Evolutionary conservation across 2,113 vertebrate genomes (phyloP).

Genomic region (Amphiprion percula): DNA sequence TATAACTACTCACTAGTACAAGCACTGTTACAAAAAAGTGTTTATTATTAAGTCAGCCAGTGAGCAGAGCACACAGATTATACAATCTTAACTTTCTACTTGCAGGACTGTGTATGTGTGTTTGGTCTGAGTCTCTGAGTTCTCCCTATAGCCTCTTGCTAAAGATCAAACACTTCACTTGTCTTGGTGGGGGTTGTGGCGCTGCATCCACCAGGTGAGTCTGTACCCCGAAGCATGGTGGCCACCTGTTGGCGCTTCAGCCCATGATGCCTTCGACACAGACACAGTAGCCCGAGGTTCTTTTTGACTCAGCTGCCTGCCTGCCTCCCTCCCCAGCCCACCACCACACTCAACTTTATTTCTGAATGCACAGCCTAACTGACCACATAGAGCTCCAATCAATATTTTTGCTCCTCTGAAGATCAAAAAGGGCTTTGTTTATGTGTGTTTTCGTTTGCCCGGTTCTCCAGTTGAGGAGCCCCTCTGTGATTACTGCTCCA

Average conservation of each 20-base stretch:
- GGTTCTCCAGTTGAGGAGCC: constrained; percentile 49
- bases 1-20: background rate
- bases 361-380: constrained; percentile 65
- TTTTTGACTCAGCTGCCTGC: constrained; percentile 40
- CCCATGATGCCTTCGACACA: constrained; percentile 53
- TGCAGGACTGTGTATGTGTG: constrained; percentile 41
- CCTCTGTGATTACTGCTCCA: constrained; percentile 55
- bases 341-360: constrained; percentile 40
- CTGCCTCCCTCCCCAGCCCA: constrained; percentile 23
- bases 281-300: constrained; percentile 65
- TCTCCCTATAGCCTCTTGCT: constrained; percentile 34
- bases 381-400: constrained; percentile 68
- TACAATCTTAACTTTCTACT: constrained; percentile 35
- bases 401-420: constrained; percentile 75
- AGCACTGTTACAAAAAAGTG: constrained; percentile 20
- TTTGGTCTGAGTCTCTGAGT: constrained; percentile 59
- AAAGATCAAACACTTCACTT: constrained; percentile 76
- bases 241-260: constrained; percentile 73
- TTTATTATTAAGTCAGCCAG: constrained; percentile 5
- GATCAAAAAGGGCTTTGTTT: constrained; percentile 78
- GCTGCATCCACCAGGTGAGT: constrained; percentile 43
- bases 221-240: constrained; percentile 70
- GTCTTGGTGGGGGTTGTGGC: constrained; percentile 65
- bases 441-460: constrained; percentile 46
- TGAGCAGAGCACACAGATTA: constrained; percentile 14